Evolutionary conservation across 2,797 vertebrate species (phyloP).

Genomic region (Lindbergichthys nudifrons): DNA sequence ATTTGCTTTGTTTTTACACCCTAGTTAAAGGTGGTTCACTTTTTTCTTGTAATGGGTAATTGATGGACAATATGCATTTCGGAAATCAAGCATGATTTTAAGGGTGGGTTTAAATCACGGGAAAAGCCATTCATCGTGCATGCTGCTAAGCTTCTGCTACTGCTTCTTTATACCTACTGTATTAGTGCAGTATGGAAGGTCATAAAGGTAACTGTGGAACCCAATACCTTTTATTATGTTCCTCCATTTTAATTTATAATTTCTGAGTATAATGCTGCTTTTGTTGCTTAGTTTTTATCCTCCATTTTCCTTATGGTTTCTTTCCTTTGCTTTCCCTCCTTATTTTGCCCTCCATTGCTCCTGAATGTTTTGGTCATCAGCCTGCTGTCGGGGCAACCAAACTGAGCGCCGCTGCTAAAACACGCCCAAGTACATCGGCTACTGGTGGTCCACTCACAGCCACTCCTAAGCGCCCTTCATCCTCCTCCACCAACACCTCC

Average conservation of each 20-base stretch:
- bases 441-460: slow-evolving; percentile 63
- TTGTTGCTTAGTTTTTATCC: slow-evolving; percentile 57
- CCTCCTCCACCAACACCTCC: slow-evolving; percentile 77
- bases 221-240: slow-evolving; percentile 23
- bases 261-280: slow-evolving; percentile 48
- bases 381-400: slow-evolving; percentile 82
- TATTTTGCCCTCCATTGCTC: slow-evolving; percentile 64
- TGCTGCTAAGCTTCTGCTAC: slow-evolving; percentile 52
- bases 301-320: slow-evolving; percentile 60
- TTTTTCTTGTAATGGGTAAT: neutral
- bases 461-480: slow-evolving; percentile 85
- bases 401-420: slow-evolving; percentile 84
- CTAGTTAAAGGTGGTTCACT: neutral
- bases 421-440: slow-evolving; percentile 67
- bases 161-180: slow-evolving; percentile 20
- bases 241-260: slow-evolving; percentile 13
- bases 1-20: no score
- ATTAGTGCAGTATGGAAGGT: neutral
- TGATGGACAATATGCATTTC: no score
- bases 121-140: slow-evolving; percentile 1
- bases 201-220: neutral
- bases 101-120: neutral
- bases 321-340: slow-evolving; percentile 59
- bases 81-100: neutral
- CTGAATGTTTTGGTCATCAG: slow-evolving; percentile 71